Conservation (phyloP, 2,113 vertebrate genomes). For the Heteronetta atricapilla region DNA sequence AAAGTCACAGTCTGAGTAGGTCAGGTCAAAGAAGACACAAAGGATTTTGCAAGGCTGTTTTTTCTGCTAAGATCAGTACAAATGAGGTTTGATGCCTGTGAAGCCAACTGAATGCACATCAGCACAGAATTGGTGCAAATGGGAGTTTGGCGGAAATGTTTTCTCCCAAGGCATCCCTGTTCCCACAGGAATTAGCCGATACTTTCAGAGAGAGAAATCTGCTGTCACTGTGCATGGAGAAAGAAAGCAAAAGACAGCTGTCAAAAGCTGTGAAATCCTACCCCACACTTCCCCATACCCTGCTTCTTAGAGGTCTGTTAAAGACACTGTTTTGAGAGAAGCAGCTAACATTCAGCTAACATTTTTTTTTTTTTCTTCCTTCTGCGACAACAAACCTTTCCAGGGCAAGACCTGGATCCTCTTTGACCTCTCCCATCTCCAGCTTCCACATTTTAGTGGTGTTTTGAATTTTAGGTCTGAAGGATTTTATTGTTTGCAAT, state of each 20-base stretch:
- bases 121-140: neutral
- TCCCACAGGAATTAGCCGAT: neutral
- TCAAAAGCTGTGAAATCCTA: constrained; percentile 54
- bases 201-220: neutral
- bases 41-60: neutral
- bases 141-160: neutral
- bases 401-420: neutral
- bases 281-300: neutral
- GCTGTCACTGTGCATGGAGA: neutral
- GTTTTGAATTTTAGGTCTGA: neutral
- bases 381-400: neutral
- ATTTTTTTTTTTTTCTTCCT: no score
- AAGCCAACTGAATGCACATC: neutral
- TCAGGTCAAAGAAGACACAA: neutral
- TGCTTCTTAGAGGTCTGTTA: constrained; percentile 31
- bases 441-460: neutral
- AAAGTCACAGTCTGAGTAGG: neutral
- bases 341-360: neutral
- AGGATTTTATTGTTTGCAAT: neutral
- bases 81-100: neutral
- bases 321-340: constrained; percentile 8
- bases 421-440: constrained; percentile 3
- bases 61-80: neutral
- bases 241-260: constrained; percentile 57
- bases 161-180: neutral